Evolutionary conservation across 2,113 vertebrate genomes (phyloP), one percentile per base, ranked within the genome.

Genomic region (Strix uralensis): DNA sequence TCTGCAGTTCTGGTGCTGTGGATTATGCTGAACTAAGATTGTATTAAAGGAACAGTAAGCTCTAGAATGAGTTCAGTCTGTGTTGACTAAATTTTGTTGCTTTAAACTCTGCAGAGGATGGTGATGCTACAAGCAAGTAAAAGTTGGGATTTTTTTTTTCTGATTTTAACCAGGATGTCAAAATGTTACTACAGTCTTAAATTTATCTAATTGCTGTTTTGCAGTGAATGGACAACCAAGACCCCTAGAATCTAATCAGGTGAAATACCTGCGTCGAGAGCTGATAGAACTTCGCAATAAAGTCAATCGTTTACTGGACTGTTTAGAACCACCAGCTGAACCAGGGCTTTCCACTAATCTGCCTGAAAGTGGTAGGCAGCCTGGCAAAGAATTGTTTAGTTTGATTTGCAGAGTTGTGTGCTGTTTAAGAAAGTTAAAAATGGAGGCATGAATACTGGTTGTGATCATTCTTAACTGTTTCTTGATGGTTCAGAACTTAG

Each of bases 271-370:
- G 88, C 99, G 99, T 86, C 98, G 98, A 96, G 99, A 99, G 98
- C 98, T 99, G 94, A 99, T 99, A 97, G 99, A 99, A 97, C 99
- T 99, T 97, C 98, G 99, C 95, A 99, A 99, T 97, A 99, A 99
- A 98, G 99, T 99, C 85, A 99, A 99, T 98, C 98, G 98, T 79
- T 98, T 99, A 77, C 97, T 99, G 97, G 99, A 99, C 95, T 99
- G 98, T 96, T 98, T 99, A 98, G 99, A 99, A 75, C 99, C 99
- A 26, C 99, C 99, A 59, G 97, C 97, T 92, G 99, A 99, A 73
- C 98, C 98, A n/a, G 99, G 98, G 11, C 96, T 99, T 91, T 97
- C 99, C 62, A 97, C 98, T 79, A 98, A 74, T 73, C 98, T 99
- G 86, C 98, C 97, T 66, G 98, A 99, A 84, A 98, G 97, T 83